Percentiles rank a stretch among this genome's conserved stretches.
Evolutionary conservation across 2,888 invertebrate genomes (phyloP).

Genomic region (Andricus quercusramuli): DNA sequence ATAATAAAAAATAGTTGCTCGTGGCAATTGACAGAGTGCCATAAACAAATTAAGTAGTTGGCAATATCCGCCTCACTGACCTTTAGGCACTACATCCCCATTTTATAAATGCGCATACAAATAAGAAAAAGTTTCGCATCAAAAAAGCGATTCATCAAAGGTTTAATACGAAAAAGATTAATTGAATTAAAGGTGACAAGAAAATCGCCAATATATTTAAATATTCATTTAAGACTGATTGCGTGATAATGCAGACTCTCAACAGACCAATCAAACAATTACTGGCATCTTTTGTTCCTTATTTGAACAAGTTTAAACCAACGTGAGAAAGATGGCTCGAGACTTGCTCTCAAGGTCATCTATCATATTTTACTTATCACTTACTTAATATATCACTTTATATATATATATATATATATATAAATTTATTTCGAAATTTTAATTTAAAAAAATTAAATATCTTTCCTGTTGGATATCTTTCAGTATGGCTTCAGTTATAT

Average conservation of each 20-base stretch:
- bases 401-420: too few relatives aligned
- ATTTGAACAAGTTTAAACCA: slow-evolving; percentile 18
- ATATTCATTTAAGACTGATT: slow-evolving; percentile 36
- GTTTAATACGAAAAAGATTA: background rate
- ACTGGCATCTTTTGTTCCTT: slow-evolving; percentile 17
- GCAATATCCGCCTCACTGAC: slow-evolving; percentile 33
- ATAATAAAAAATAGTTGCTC: slow-evolving; percentile 16
- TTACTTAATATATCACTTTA: too few relatives aligned
- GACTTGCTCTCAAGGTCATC: background rate
- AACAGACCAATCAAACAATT: slow-evolving; percentile 37
- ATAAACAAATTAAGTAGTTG: slow-evolving; percentile 33
- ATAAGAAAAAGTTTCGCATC: background rate
- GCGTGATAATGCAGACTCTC: slow-evolving; percentile 28
- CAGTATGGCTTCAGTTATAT: too few relatives aligned
- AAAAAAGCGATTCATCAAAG: background rate
- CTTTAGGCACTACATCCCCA: slow-evolving; percentile 34
- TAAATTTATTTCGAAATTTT: too few relatives aligned
- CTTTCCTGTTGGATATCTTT: too few relatives aligned
- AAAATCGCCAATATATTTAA: background rate
- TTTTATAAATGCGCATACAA: slow-evolving; percentile 12
- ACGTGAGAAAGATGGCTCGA: slow-evolving; percentile 24
- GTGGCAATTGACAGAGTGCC: slow-evolving; percentile 33
- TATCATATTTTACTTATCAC: background rate
- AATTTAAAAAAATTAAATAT: too few relatives aligned
- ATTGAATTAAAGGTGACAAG: slow-evolving; percentile 24